These are phyloP conservation scores for Zaprionus ornatus DNA, from an alignment of 1,140 invertebrate genomes.

Conservation along the genomic window DNA sequence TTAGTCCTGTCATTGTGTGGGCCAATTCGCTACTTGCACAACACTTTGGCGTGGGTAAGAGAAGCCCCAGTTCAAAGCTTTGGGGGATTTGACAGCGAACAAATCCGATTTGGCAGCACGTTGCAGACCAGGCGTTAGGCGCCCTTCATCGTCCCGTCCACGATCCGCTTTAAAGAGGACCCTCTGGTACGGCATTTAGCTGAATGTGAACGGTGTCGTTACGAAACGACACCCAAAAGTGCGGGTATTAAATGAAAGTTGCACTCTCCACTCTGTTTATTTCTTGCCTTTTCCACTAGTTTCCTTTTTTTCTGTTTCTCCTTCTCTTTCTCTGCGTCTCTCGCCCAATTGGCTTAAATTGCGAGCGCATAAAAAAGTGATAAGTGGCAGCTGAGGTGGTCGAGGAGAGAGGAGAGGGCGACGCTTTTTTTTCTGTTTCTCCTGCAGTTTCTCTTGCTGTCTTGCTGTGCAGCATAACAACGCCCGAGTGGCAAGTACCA, in stretches of 20 bases:
- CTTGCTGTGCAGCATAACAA: conserved; percentile 39
- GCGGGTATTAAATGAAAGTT: conserved; percentile 72
- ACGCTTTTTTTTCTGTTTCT: conserved; percentile 30
- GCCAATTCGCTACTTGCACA: conserved; percentile 27
- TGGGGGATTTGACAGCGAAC: conserved; percentile 16
- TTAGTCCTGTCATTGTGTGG: conserved; percentile 20
- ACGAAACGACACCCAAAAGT: conserved; percentile 70
- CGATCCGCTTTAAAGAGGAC: conserved; percentile 23
- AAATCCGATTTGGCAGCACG: conserved; percentile 46
- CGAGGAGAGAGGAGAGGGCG: background rate
- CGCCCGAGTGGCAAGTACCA: conserved; percentile 62
- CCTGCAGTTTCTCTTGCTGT: conserved; percentile 25
- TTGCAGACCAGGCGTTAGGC: background rate
- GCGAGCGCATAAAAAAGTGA: conserved; percentile 57
- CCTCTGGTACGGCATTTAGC: conserved; percentile 67
- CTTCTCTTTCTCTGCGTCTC: conserved; percentile 5
- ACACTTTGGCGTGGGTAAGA: background rate
- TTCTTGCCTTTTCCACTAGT: background rate
- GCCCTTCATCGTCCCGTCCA: background rate
- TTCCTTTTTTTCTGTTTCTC: conserved; percentile 14
- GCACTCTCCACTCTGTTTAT: conserved; percentile 30
- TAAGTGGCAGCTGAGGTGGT: conserved; percentile 13
- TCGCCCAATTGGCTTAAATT: conserved; percentile 69
- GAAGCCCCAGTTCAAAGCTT: conserved; percentile 11
- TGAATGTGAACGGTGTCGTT: conserved; percentile 54